A percentile compares a stretch with the other conserved stretches of the same genome.
These are phyloP conservation scores for Chloropsis cyanopogon DNA, from an alignment of 2,113 vertebrate species.

Conservation along the genomic window DNA sequence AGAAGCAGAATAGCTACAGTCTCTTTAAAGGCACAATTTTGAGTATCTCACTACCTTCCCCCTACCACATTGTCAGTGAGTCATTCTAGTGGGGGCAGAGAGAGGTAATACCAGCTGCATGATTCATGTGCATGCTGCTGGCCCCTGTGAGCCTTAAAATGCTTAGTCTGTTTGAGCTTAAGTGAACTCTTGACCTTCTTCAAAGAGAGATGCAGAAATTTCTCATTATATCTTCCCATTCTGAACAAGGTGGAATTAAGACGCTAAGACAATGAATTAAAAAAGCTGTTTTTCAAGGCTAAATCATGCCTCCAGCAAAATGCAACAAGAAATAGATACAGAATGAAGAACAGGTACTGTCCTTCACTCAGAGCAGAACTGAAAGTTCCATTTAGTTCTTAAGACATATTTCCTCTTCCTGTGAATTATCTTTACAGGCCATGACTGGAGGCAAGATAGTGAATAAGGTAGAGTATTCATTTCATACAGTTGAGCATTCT, in stretches of 20 bases:
- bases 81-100: background rate
- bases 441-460: constrained; percentile 22
- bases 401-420: constrained; percentile 13
- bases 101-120: background rate
- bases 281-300: constrained; percentile 1
- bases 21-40: background rate
- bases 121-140: background rate
- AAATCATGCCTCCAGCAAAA: constrained; percentile 31
- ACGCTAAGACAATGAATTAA: background rate
- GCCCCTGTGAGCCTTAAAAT: background rate
- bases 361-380: constrained; percentile 1
- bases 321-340: background rate
- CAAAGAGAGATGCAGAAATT: background rate
- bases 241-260: constrained; percentile 11
- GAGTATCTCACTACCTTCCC: background rate
- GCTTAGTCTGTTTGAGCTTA: background rate
- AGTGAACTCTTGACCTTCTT: constrained; percentile 10
- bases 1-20: background rate
- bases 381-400: constrained; percentile 29
- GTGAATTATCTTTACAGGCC: background rate
- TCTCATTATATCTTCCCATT: background rate
- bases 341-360: background rate
- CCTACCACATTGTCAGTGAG: background rate
- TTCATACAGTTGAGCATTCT: background rate
- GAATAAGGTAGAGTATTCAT: constrained; percentile 24